Percentiles rank a stretch among this genome's conserved stretches.
Conservation (phyloP, 2,797 vertebrate genomes). For the Allobates femoralis region DNA sequence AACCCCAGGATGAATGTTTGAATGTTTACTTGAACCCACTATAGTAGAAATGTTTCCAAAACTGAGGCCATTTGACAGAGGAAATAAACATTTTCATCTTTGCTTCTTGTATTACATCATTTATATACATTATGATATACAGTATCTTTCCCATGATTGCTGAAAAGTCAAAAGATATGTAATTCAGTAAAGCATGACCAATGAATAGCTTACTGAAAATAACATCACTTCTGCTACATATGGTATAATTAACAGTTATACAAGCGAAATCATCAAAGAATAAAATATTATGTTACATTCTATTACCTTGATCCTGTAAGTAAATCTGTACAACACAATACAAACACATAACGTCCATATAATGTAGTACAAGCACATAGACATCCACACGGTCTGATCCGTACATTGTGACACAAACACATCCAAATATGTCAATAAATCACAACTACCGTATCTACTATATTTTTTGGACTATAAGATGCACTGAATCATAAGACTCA, state of each 20-base stretch:
- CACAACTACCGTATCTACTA: no score
- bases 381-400: no score
- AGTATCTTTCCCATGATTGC: neutral
- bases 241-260: neutral
- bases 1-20: no score
- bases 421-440: no score
- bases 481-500: no score
- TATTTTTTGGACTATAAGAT: no score
- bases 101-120: neutral
- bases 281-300: neutral
- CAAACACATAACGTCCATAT: no score
- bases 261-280: neutral
- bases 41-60: neutral
- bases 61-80: neutral
- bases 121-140: no score
- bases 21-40: neutral
- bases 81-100: neutral
- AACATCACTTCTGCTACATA: neutral
- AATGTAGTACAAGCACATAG: no score
- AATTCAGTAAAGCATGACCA: neutral
- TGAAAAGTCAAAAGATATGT: neutral
- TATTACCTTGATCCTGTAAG: no score
- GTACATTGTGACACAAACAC: no score
- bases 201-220: neutral
- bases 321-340: no score